Base-by-base conservation (phyloP, 2,888 invertebrate species). In the Oxytorus armatus region DNA sequence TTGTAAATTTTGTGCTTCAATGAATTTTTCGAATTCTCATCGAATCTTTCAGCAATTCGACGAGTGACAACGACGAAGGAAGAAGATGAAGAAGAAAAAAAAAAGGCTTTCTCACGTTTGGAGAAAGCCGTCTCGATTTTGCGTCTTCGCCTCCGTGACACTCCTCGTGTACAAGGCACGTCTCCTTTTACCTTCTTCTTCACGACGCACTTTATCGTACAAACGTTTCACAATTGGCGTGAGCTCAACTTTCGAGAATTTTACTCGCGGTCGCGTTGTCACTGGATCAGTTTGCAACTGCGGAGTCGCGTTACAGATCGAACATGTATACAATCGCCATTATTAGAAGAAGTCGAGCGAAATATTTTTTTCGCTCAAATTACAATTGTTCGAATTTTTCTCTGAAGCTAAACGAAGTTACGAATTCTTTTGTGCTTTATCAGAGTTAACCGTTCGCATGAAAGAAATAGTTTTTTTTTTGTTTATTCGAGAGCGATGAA, bases 91-190 rank as follows among this genome's bases (percentile, higher is more conserved):
- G 33, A 23, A 33, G 70, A 47, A 61, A 72, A 72, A 74, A 79
- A 81, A 81, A 82, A 81, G 70, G 69, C 75, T 81, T 84, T 84
- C 81, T 79, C 73, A 69, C 8, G 25, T 63, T 57, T 42, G 81
- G 84, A 79, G 84, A 84, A 84, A 84, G 84, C n/a, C 82, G 82
- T 39, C 73, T 59, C 44, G 75, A 44, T 57, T 74, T 74, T 47
- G 66, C 42, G 44, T 36, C 57, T 65, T 66, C 21, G 29, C 59
- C n/a, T n/a, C 36, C 55, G 57, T n/a, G n/a, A n/a, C n/a, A 33
- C 59, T 47, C 49, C 61, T 42, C 16, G 10, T 14, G 44, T 18
- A 44, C 18, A 51, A 18, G 21, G 36, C 21, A 36, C 47, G 33
- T 66, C 29, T 44, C 29, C 63, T 63, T 51, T 61, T 61, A 21